These are phyloP conservation scores for Pholis gunnellus DNA, from an alignment of 2,113 vertebrate genomes.

Conservation along the genomic window DNA sequence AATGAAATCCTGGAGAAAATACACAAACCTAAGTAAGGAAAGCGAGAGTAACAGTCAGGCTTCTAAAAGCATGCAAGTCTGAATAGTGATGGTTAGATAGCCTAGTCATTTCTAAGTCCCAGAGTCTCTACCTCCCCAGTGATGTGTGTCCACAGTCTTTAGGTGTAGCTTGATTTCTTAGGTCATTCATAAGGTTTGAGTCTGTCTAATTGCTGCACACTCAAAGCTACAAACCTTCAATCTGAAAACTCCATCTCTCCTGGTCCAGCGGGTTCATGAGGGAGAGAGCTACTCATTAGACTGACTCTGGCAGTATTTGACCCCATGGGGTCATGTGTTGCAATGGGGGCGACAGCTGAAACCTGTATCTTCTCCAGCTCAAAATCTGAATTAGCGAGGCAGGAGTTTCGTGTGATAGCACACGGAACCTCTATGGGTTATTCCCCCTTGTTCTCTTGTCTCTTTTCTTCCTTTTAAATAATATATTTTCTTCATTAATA, in stretches of 20 bases:
- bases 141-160: conserved; percentile 1
- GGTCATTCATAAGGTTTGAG: conserved; percentile 36
- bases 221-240: conserved; percentile 6
- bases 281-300: conserved; percentile 57
- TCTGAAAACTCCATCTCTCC: conserved; percentile 39
- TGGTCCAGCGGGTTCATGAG: conserved; percentile 42
- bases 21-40: neutral
- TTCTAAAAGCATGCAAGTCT: neutral
- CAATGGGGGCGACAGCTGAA: conserved; percentile 16
- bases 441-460: neutral
- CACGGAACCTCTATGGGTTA: neutral
- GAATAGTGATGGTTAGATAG: neutral
- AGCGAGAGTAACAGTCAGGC: neutral
- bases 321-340: conserved; percentile 27
- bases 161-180: conserved; percentile 23
- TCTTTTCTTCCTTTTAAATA: conserved; percentile 3
- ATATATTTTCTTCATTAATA: neutral
- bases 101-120: neutral
- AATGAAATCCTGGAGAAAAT: neutral
- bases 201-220: conserved; percentile 53
- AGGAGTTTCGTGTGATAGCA: neutral
- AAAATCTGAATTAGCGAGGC: conserved; percentile 8
- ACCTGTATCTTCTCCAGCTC: conserved; percentile 12
- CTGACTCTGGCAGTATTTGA: conserved; percentile 20
- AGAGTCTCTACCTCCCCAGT: neutral